Percentiles rank a stretch among this genome's conserved stretches.
Evolutionary conservation across 2,797 vertebrate species (phyloP).

Genomic region (Gadopsis bispinosus): DNA sequence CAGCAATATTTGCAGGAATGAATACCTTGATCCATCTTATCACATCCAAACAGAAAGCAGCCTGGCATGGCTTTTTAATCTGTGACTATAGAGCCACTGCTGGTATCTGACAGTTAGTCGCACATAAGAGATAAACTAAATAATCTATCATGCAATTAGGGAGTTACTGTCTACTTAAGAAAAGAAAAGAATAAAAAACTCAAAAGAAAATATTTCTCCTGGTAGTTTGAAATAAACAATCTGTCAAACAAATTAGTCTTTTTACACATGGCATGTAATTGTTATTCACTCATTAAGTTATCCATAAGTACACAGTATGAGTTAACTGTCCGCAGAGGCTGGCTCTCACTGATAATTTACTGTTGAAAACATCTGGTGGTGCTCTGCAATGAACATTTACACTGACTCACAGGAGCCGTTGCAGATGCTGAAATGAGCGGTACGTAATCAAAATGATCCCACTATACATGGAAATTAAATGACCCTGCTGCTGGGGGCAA

Average conservation of each 20-base stretch:
- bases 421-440: constrained; percentile 73
- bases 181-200: constrained; percentile 9
- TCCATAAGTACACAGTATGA: constrained; percentile 46
- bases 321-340: constrained; percentile 63
- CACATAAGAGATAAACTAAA: constrained; percentile 38
- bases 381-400: constrained; percentile 74
- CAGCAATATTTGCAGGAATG: constrained; percentile 43
- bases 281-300: constrained; percentile 58
- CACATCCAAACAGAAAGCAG: constrained; percentile 61
- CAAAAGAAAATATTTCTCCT: constrained; percentile 16
- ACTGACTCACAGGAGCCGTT: constrained; percentile 75
- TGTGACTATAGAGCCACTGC: constrained; percentile 40
- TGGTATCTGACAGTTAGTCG: constrained; percentile 44
- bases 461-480: constrained; percentile 81
- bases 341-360: constrained; percentile 73
- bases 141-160: constrained; percentile 45
- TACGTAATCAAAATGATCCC: constrained; percentile 79
- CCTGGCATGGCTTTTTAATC: constrained; percentile 50
- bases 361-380: constrained; percentile 77
- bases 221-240: constrained; percentile 46
- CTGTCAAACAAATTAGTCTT: constrained; percentile 43
- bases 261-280: constrained; percentile 35
- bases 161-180: constrained; percentile 5
- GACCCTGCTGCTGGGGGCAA: constrained; percentile 73
- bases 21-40: constrained; percentile 54